Evolutionary conservation across 2,888 invertebrate genomes (phyloP), one percentile per base, ranked within the genome.

Genomic region (Ditula angustiorana): DNA sequence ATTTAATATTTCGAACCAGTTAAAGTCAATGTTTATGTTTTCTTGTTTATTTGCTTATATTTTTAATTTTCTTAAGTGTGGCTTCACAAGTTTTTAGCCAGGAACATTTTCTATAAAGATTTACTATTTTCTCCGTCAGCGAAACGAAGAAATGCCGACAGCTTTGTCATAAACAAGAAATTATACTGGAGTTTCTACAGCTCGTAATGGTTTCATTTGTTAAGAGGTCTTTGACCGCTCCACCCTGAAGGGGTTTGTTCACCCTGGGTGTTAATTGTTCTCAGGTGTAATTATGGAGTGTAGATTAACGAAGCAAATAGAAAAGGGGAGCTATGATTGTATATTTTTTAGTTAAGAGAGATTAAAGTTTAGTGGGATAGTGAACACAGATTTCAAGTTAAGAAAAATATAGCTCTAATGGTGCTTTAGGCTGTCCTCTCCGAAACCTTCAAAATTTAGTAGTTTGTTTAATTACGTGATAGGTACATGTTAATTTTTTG

Each of bases 171-270:
- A 41, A 26, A 56, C 41, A 50, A 50, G 49, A 44, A 56, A 44
- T 52, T 44, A 23, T 63, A 63, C 57, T 41, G 53, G 49, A 44
- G 49, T 33, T 52, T 44, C 16, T 63, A 63, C 57, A 50, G 53
- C 52, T 37, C 26, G 46, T 59, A 46, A 37, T 52, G 33, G 64
- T 59, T 59, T 53, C 28, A n/a, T 59, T 58, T 26, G 41, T 24
- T 26, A 35, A 35, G 53, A 64, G 58, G 58, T 64, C 49, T 35
- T 64, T 64, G 64, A 63, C 63, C 64, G 58, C 59, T 58, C 33
- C 57, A 52, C 57, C 63, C 63, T 37, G 52, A 21, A n/a, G 16
- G 59, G 64, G 57, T 55, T 37, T 44, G 58, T 53, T 53, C 58
- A 35, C 58, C 53, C 24, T 24, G 58, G 61, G 64, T 63, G 57